Conservation (phyloP, 2,797 vertebrate genomes). For the Oreonectes daqikongensis region DNA sequence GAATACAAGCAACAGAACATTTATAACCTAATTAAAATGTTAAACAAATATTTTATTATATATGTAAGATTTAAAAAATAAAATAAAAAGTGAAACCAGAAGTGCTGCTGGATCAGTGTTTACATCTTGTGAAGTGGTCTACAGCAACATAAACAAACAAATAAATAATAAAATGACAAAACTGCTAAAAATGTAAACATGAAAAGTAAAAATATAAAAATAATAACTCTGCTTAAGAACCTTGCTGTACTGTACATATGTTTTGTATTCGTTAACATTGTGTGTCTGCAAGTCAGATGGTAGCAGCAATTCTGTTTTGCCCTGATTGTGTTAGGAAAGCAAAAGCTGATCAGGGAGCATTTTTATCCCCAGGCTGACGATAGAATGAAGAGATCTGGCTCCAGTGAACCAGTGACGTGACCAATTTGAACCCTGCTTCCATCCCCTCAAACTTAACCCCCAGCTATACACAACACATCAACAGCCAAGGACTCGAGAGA, state of each 20-base stretch:
- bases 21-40: too few species aligned
- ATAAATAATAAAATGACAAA: too few species aligned
- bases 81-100: too few species aligned
- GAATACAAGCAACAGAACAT: too few species aligned
- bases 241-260: not conserved
- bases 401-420: slow-evolving; percentile 55
- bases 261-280: not conserved
- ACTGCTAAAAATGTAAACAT: too few species aligned
- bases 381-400: slow-evolving; percentile 46
- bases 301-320: slow-evolving; percentile 20
- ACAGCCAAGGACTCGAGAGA: slow-evolving; percentile 44
- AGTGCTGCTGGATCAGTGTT: too few species aligned
- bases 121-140: too few species aligned
- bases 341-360: slow-evolving; percentile 33
- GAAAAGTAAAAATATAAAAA: too few species aligned
- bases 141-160: too few species aligned
- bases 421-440: slow-evolving; percentile 2
- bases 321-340: slow-evolving; percentile 36
- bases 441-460: slow-evolving; percentile 52
- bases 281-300: not conserved
- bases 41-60: too few species aligned
- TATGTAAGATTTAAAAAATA: too few species aligned
- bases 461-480: slow-evolving; percentile 33
- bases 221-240: not conserved
- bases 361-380: slow-evolving; percentile 45